Conservation (phyloP, 2,113 vertebrate genomes). For the Trogon surrucura region DNA sequence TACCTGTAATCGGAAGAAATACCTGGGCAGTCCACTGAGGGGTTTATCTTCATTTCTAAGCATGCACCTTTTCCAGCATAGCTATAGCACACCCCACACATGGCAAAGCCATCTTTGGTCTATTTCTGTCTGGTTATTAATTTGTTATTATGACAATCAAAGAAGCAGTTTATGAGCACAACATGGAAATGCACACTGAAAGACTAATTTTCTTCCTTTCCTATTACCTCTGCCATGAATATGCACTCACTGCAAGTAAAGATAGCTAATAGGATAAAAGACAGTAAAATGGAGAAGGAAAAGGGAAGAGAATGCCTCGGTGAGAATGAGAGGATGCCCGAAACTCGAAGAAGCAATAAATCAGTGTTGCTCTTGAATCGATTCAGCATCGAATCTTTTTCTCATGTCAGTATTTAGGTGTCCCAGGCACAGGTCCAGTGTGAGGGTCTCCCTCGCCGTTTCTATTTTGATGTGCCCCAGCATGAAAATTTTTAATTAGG, state of each 20-base stretch:
- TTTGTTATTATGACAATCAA: not conserved
- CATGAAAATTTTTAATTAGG: not conserved
- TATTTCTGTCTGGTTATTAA: not conserved
- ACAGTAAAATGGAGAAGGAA: too few relatives aligned
- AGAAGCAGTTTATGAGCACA: not conserved
- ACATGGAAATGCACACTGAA: not conserved
- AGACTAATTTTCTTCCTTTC: not conserved
- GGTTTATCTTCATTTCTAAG: not conserved
- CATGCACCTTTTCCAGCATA: rapidly evolving
- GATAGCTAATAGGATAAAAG: not conserved
- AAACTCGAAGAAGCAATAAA: not conserved
- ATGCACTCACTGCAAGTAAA: not conserved
- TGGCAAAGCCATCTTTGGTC: not conserved
- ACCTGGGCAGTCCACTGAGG: not conserved
- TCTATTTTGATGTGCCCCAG: not conserved
- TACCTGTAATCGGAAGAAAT: not conserved
- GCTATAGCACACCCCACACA: too few relatives aligned
- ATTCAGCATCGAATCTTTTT: too few relatives aligned
- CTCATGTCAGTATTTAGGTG: not conserved
- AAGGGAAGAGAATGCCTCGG: not conserved
- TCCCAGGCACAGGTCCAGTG: rapidly evolving
- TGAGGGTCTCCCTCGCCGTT: not conserved
- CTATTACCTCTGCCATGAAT: not conserved
- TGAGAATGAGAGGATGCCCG: not conserved
- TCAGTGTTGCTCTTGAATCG: not conserved